Percentiles rank a stretch among this genome's conserved stretches.
Evolutionary conservation across 2,797 vertebrate species (phyloP).

Genomic region (Florisuga fusca): DNA sequence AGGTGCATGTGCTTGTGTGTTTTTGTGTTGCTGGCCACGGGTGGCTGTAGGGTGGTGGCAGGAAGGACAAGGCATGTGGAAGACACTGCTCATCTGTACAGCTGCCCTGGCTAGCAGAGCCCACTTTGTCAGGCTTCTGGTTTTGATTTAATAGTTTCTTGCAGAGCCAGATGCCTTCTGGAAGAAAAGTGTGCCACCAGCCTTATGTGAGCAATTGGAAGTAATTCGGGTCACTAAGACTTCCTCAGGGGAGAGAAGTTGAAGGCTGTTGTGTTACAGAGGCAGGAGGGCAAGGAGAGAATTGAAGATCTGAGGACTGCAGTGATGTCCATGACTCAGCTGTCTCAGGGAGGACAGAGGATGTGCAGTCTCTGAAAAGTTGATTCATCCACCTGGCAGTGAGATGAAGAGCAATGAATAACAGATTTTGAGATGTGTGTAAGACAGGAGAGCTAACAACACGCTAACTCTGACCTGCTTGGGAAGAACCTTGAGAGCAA

Average conservation of each 20-base stretch:
- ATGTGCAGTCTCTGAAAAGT: constrained; percentile 34
- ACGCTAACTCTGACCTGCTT: neutral
- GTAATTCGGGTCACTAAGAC: constrained; percentile 18
- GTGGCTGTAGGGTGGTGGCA: neutral
- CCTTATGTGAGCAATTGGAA: constrained; percentile 6
- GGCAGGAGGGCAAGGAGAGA: constrained; percentile 26
- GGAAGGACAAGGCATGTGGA: neutral
- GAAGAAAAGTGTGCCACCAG: neutral
- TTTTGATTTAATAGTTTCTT: constrained; percentile 15
- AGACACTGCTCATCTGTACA: neutral
- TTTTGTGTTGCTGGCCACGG: neutral
- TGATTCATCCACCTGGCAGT: constrained; percentile 28
- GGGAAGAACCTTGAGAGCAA: neutral
- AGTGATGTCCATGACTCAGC: neutral
- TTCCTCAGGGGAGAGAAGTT: neutral
- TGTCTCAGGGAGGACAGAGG: neutral
- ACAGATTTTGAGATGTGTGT: constrained; percentile 14
- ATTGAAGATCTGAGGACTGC: constrained; percentile 20
- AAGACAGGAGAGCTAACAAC: neutral
- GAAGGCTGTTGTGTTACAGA: neutral
- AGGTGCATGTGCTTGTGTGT: neutral
- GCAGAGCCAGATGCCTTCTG: constrained; percentile 8
- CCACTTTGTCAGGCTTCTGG: neutral
- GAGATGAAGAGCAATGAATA: constrained; percentile 9
- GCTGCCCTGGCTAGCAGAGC: neutral